Evolutionary conservation across 2,113 vertebrate species (phyloP), one percentile per base, ranked within the genome.

Genomic region (Psittacula cyanocephala): DNA sequence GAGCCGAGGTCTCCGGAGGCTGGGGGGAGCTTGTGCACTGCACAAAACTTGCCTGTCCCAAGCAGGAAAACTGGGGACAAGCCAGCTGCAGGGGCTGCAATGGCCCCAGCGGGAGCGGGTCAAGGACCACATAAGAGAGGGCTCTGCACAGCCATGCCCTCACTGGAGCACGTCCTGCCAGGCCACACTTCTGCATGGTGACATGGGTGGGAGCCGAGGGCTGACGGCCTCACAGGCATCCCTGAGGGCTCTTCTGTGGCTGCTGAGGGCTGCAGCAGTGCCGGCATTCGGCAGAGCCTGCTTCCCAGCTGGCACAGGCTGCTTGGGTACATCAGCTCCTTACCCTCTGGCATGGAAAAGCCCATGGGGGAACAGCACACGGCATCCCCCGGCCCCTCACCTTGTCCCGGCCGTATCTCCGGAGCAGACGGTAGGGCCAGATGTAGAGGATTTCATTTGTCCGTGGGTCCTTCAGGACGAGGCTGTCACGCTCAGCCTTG

Each of bases 381-480:
- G 0, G 41, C 17, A 29, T 0, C 5, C 25, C 33, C 39, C 24
- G 41, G 0, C 2, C 29, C 5, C 98, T 76, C 76, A 99, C 99
- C 98, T 99, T 98, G 95, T 99, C 99, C 44, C 99, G 97, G 49
- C 99, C 99, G 0, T 99, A 99, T 97, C 99, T 98, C 13, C 99
- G 98, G 39, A 99, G 98, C 91, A 99, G 98, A 93, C 99, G 99
- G 94, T 99, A 99, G 29, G 99, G 99, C 99, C 99, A 99, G 35
- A 98, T 96, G 3, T 98, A 97, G 57, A 99, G 83, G 1, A 96
- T 97, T 88, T 96, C 97, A 76, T 98, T 98, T 2, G 97, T 98
- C 95, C 96, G 98, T 5, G 98, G 98, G 3, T 99, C 98, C 95
- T 98, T 98, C n/a, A 99, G 97, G 57, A 98, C 82, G 27, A 99